Evolutionary conservation across 2,113 vertebrate genomes (phyloP).

Genomic region (Neolamprologus longior): DNA sequence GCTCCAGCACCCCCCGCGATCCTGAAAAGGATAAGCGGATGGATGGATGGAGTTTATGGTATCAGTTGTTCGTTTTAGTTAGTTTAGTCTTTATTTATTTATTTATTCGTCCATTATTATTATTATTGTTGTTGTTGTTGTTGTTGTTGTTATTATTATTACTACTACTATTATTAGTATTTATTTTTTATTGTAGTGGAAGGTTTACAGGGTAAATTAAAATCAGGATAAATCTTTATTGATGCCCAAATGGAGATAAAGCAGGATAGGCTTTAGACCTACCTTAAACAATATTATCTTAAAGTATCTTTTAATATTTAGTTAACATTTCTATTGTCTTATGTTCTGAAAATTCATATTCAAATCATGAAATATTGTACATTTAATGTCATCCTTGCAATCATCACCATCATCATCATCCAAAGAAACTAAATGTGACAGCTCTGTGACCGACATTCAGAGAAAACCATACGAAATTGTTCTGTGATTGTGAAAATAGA

Average conservation of each 20-base stretch:
- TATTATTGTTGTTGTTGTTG: accelerated
- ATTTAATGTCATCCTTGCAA: background rate
- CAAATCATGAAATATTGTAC: background rate
- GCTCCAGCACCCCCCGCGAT: background rate
- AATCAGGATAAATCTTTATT: background rate
- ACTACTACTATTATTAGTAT: background rate
- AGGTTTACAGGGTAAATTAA: background rate
- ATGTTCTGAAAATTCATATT: background rate
- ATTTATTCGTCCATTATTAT: background rate
- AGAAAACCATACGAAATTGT: background rate
- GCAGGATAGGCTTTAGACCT: background rate
- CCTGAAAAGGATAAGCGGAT: background rate
- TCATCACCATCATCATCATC: background rate
- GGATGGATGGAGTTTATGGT: background rate
- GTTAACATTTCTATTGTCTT: background rate
- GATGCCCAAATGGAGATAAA: background rate
- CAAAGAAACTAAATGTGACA: background rate
- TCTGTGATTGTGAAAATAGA: background rate
- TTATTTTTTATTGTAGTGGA: background rate
- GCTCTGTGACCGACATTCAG: background rate
- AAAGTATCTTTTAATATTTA: background rate
- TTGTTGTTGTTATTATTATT: accelerated
- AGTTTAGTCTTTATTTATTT: background rate
- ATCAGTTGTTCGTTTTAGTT: background rate
- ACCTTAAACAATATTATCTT: background rate